These are phyloP conservation scores for Lissocephala sabroskyi DNA, from an alignment of 2,888 invertebrate genomes.

Conservation along the genomic window DNA sequence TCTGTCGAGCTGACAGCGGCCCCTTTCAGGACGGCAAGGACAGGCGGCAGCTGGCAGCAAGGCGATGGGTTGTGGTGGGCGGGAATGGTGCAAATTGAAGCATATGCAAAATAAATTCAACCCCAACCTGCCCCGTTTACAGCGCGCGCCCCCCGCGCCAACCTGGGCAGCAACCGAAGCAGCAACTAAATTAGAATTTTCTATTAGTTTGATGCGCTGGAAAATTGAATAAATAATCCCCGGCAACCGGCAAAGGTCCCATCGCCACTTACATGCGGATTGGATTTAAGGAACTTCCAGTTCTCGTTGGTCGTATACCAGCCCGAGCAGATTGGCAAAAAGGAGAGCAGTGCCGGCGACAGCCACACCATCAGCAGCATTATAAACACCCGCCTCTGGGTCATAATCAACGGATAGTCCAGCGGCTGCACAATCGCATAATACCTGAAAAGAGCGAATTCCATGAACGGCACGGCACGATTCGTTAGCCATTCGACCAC, in stretches of 20 bases:
- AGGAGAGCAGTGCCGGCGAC: conserved; percentile 91
- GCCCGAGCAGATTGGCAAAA: conserved; percentile 94
- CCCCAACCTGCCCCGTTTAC: too few species aligned
- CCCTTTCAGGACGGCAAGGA: too few species aligned
- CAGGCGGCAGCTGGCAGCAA: not conserved
- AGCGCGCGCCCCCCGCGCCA: too few species aligned
- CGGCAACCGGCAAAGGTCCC: not conserved
- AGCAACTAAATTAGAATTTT: conserved; percentile 33
- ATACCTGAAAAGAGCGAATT: conserved; percentile 74
- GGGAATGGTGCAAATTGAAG: conserved; percentile 15
- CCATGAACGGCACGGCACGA: not conserved
- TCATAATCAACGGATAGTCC: conserved; percentile 94
- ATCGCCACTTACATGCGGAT: conserved; percentile 76
- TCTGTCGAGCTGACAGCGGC: conserved; percentile 9
- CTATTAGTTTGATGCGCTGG: conserved; percentile 34
- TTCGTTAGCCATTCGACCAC: too few species aligned
- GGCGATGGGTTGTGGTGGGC: conserved; percentile 26
- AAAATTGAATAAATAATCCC: conserved; percentile 39
- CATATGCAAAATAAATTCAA: conserved; percentile 24
- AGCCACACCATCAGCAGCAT: conserved; percentile 93
- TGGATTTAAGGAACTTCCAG: conserved; percentile 78
- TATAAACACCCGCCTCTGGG: conserved; percentile 82
- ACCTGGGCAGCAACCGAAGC: not conserved
- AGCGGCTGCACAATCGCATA: conserved; percentile 93
- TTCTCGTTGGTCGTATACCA: conserved; percentile 94